These are phyloP conservation scores for Oceanodroma leucorhoa DNA, from an alignment of 2,797 vertebrate species.

Conservation along the genomic window DNA sequence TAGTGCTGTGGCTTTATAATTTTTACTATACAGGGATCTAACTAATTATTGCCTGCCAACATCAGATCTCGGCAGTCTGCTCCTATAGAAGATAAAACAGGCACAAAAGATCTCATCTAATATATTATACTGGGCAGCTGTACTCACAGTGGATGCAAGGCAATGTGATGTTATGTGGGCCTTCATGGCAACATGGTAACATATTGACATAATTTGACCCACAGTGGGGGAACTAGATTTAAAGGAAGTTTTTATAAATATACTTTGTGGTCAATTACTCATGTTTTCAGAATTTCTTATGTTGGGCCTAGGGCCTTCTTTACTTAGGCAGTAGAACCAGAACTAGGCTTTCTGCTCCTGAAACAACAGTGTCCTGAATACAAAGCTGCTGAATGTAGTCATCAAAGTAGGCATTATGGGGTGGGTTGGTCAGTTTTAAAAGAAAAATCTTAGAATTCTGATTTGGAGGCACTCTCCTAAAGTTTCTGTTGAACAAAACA, in stretches of 20 bases:
- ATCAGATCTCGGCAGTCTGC: neutral
- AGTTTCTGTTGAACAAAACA: neutral
- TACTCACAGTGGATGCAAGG: accelerated
- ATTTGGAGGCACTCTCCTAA: neutral
- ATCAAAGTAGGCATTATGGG: neutral
- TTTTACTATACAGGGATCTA: neutral
- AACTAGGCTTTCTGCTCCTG: neutral
- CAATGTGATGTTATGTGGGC: neutral
- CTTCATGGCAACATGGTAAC: accelerated
- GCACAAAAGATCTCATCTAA: neutral
- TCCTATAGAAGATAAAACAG: neutral
- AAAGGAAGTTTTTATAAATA: neutral
- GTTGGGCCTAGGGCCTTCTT: neutral
- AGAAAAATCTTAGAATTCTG: neutral
- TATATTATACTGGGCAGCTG: neutral
- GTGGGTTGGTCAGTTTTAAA: neutral
- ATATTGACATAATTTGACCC: neutral
- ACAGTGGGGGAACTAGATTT: neutral
- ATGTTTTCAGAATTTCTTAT: neutral
- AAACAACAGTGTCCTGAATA: neutral
- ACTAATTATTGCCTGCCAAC: neutral
- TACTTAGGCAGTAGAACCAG: neutral
- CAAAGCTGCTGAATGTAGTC: neutral
- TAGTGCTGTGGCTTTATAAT: neutral
- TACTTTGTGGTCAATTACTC: neutral